phyloP scores from a whole-genome alignment of 2,113 vertebrate species.

The Anoura caudifer region DNA sequence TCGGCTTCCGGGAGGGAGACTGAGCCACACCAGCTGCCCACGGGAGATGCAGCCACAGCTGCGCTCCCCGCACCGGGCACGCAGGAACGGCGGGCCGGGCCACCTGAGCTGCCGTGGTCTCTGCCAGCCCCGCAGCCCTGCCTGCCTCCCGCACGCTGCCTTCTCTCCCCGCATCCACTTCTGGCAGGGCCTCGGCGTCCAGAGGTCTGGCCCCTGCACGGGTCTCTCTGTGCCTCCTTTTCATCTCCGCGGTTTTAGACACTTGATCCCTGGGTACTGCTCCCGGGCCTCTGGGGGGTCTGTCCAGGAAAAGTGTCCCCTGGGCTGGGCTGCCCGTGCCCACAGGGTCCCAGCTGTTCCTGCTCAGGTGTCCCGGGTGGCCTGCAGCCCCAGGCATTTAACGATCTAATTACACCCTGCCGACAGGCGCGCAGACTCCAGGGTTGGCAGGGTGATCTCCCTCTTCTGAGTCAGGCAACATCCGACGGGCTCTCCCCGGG shows the following conservation, averaged over 20 bases:
- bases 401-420: slow-evolving; percentile 85
- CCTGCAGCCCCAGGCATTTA: slow-evolving; percentile 75
- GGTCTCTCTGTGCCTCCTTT: accelerated
- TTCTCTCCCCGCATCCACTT: accelerated
- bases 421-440: slow-evolving; percentile 77
- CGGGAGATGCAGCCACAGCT: no score
- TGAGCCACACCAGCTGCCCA: not conserved
- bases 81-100: no score
- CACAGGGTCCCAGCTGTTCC: slow-evolving; percentile 77
- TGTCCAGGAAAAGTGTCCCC: slow-evolving; percentile 68
- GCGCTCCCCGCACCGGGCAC: no score
- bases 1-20: no score
- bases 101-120: no score
- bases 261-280: not conserved
- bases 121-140: no score
- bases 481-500: slow-evolving; percentile 68
- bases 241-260: not conserved
- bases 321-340: not conserved
- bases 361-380: slow-evolving; percentile 74
- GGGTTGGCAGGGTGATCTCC: slow-evolving; percentile 19
- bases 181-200: accelerated
- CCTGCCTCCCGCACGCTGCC: accelerated
- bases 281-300: slow-evolving; percentile 68
- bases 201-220: not conserved
- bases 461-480: slow-evolving; percentile 61